Evolutionary conservation across 64 coral and sea anemone species (phyloP).

Genomic region (Hydrozoanthus tunicans): DNA sequence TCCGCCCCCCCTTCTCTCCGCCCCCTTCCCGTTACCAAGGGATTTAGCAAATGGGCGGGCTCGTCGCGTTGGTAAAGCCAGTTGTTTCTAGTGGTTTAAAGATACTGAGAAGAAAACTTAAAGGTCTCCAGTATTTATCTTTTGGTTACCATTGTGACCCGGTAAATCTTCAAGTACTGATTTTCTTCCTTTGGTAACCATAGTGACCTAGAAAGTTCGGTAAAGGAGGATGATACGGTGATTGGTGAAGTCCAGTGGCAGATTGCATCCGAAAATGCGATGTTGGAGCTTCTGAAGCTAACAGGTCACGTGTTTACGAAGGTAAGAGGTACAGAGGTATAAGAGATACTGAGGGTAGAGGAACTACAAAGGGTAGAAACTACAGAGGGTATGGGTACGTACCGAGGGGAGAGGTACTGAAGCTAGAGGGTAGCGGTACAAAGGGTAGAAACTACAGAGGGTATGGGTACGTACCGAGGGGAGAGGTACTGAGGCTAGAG

Average conservation of each 20-base stretch:
- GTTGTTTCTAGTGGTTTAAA: too few relatives aligned
- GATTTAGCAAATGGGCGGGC: too few relatives aligned
- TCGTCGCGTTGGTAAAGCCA: neutral
- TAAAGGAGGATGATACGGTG: slow-evolving; percentile 1
- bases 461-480: too few relatives aligned
- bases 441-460: too few relatives aligned
- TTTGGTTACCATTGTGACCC: neutral
- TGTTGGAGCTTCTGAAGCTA: slow-evolving; percentile 17
- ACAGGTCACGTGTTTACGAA: slow-evolving; percentile 47
- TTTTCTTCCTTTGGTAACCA: neutral
- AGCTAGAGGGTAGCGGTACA: too few relatives aligned
- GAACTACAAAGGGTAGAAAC: neutral
- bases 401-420: too few relatives aligned
- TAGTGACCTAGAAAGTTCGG: slow-evolving; percentile 48
- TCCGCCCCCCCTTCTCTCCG: too few relatives aligned
- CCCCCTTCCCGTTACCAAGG: too few relatives aligned
- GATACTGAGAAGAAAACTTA: too few relatives aligned
- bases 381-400: neutral
- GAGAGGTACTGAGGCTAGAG: too few relatives aligned
- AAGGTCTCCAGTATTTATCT: neutral
- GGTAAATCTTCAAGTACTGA: neutral
- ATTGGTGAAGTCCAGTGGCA: slow-evolving; percentile 40
- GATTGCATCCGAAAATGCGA: slow-evolving; percentile 1
- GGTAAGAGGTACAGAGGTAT: neutral
- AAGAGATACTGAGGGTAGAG: neutral